phyloP scores from a whole-genome alignment of 2,797 vertebrate species.

The Brachymystax lenok region DNA sequence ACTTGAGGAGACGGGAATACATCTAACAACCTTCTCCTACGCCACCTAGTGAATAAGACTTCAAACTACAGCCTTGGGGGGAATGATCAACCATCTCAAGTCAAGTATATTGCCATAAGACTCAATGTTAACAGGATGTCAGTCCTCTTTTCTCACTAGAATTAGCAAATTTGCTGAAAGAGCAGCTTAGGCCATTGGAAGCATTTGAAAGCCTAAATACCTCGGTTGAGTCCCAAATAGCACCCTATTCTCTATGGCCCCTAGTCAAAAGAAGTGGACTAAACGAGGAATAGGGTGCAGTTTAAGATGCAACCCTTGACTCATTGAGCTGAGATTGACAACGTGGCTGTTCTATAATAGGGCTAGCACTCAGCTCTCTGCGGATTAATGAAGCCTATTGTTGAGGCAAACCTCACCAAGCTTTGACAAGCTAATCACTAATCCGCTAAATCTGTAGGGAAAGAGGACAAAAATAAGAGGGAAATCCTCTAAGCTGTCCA shows the following conservation, averaged over 20 bases:
- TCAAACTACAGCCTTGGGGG: background rate
- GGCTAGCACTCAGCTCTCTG: constrained; percentile 26
- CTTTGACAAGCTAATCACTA: constrained; percentile 18
- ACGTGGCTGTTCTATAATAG: constrained; percentile 38
- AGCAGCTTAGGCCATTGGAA: constrained; percentile 31
- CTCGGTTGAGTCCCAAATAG: background rate
- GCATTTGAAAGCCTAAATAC: constrained; percentile 17
- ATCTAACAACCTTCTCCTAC: background rate
- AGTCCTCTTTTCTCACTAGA: background rate
- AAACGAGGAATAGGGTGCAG: background rate
- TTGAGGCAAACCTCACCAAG: constrained; percentile 53
- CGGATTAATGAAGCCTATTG: constrained; percentile 55
- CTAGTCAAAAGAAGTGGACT: background rate
- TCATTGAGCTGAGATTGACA: constrained; percentile 31
- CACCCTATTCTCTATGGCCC: background rate
- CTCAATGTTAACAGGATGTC: background rate
- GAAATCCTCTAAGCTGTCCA: constrained; percentile 13
- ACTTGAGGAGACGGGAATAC: background rate
- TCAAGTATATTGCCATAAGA: background rate
- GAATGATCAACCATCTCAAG: background rate
- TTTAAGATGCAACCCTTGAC: constrained; percentile 28
- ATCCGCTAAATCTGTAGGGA: constrained; percentile 47
- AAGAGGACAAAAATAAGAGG: background rate
- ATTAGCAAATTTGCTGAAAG: constrained; percentile 31
- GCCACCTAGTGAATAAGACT: constrained; percentile 26